Percentiles rank a stretch among this genome's conserved stretches.
phyloP scores from a whole-genome alignment of 37 sponge, comb jelly and placozoan genomes.

The Mnemiopsis leidyi region DNA sequence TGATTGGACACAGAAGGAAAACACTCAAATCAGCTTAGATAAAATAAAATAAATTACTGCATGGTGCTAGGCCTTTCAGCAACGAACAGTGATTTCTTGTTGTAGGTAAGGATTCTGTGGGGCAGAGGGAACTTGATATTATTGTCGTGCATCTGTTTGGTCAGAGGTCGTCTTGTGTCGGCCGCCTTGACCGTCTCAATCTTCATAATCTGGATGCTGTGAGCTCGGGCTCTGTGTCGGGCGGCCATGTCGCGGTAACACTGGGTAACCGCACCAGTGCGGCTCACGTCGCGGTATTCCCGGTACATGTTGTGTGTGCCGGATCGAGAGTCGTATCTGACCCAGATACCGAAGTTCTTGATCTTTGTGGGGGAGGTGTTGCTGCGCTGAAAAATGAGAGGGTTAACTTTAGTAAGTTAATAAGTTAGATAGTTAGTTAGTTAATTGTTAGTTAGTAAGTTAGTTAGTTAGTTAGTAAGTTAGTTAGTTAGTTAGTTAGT shows the following conservation, averaged over 20 bases:
- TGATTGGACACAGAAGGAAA: too few species aligned
- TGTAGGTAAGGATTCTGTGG: constrained; percentile 80
- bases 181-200: constrained; percentile 69
- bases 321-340: constrained; percentile 93
- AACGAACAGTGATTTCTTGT: constrained; percentile 83
- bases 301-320: constrained; percentile 99
- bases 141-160: constrained; percentile 72
- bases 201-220: constrained; percentile 89
- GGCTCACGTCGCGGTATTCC: constrained; percentile 92
- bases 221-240: constrained; percentile 85
- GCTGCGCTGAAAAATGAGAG: constrained; percentile 69
- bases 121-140: constrained; percentile 93
- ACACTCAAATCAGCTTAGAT: background rate
- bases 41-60: constrained; percentile 70
- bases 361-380: constrained; percentile 83
- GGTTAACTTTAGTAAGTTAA: too few species aligned
- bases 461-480: too few species aligned
- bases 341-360: constrained; percentile 97
- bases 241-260: constrained; percentile 99
- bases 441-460: too few species aligned
- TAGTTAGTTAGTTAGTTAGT: too few species aligned
- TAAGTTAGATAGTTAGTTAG: too few species aligned
- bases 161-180: constrained; percentile 55
- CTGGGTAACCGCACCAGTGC: constrained; percentile 88
- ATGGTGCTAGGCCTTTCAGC: constrained; percentile 85